phyloP scores from a whole-genome alignment of 2,888 invertebrate genomes.

The Aspidiotus rigidus region DNA sequence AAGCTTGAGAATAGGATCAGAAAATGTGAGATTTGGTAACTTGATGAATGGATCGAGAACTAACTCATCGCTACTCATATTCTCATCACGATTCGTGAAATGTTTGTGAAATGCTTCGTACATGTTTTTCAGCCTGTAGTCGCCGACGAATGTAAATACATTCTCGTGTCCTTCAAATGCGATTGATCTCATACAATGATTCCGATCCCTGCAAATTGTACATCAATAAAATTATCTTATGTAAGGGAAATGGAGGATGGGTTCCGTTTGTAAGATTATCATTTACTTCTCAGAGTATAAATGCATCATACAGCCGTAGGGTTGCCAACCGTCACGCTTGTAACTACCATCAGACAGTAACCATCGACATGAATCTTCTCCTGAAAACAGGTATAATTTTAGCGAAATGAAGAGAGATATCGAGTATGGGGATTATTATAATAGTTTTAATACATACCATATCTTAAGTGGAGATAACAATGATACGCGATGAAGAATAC shows the following conservation, averaged over 20 bases:
- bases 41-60: conserved; percentile 15
- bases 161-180: conserved; percentile 83
- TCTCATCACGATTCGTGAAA: conserved; percentile 51
- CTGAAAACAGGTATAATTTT: conserved; percentile 45
- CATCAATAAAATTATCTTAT: conserved; percentile 5
- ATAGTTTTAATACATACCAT: conserved; percentile 54
- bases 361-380: conserved; percentile 91
- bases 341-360: conserved; percentile 83
- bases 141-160: conserved; percentile 85
- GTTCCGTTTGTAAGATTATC: conserved; percentile 1
- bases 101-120: conserved; percentile 75
- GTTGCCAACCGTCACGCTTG: conserved; percentile 93
- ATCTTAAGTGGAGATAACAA: conserved; percentile 73
- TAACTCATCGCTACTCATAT: conserved; percentile 3
- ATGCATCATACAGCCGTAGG: conserved; percentile 96
- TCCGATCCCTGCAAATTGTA: conserved; percentile 60
- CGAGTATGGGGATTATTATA: not conserved
- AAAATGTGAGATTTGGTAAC: conserved; percentile 43
- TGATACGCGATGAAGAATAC: conserved; percentile 80
- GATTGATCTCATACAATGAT: conserved; percentile 78
- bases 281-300: conserved; percentile 81
- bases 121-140: conserved; percentile 73
- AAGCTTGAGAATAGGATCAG: conserved; percentile 68
- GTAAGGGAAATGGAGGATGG: not conserved
- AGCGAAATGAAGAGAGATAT: not conserved